Conservation (phyloP, 2,888 invertebrate genomes). For the Lamellibrachia satsuma region DNA sequence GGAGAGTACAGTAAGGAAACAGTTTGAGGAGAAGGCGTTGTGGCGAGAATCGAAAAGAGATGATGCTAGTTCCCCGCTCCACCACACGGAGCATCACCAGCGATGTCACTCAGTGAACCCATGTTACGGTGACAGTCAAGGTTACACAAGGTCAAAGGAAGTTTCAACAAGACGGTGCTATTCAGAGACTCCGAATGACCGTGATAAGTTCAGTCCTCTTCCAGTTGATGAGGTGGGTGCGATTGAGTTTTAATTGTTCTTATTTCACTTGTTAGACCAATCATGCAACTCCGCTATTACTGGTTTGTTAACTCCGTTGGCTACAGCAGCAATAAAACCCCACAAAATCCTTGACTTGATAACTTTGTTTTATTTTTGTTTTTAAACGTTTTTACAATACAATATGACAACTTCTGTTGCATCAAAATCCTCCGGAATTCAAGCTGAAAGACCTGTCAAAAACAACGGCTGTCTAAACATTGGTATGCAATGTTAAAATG, state of each 20-base stretch:
- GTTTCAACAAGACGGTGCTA: background rate
- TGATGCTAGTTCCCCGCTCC: background rate
- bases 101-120: background rate
- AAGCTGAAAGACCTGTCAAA: too few species aligned
- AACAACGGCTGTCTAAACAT: too few species aligned
- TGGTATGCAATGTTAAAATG: too few species aligned
- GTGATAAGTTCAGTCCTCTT: background rate
- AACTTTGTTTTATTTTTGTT: too few species aligned
- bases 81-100: background rate
- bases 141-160: conserved; percentile 13
- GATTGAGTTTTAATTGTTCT: background rate
- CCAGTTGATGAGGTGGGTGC: background rate
- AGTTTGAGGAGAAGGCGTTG: background rate
- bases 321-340: too few species aligned
- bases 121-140: background rate
- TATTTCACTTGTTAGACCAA: background rate
- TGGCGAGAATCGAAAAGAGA: background rate
- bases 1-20: background rate
- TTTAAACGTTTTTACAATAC: too few species aligned
- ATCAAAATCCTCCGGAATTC: too few species aligned
- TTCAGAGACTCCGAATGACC: background rate
- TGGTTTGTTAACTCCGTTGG: too few species aligned
- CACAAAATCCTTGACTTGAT: too few species aligned
- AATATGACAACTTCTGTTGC: too few species aligned
- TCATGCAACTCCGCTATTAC: too few species aligned